Percentiles rank a stretch among this genome's conserved stretches.
These are phyloP conservation scores for Menidia beryllina DNA, from an alignment of 2,113 vertebrate genomes.

Conservation along the genomic window DNA sequence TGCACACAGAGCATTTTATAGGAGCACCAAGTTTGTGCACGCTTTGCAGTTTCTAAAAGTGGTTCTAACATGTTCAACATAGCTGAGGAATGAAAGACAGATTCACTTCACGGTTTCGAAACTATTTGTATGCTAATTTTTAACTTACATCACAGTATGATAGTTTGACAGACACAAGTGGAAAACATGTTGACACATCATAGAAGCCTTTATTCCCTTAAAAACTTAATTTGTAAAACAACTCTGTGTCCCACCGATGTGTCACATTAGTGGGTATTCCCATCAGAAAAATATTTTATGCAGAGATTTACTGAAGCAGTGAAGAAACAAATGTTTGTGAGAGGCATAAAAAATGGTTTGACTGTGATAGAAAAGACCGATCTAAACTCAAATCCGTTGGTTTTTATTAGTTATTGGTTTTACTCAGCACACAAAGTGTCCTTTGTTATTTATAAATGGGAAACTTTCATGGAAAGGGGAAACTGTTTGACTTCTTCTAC, in stretches of 20 bases:
- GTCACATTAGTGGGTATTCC: too few species aligned
- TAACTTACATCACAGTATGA: background rate
- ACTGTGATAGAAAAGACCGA: background rate
- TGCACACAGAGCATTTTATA: slow-evolving; percentile 16
- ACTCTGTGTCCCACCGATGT: too few species aligned
- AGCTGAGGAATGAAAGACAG: background rate
- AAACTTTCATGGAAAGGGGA: slow-evolving; percentile 39
- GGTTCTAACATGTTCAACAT: slow-evolving; percentile 7
- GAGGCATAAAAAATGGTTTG: too few species aligned
- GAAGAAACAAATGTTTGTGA: too few species aligned
- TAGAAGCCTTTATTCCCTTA: too few species aligned
- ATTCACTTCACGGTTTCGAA: background rate
- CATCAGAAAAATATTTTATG: too few species aligned
- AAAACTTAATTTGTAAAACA: too few species aligned
- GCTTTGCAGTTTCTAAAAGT: slow-evolving; percentile 19
- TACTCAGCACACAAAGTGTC: slow-evolving; percentile 17
- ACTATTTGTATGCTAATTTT: background rate
- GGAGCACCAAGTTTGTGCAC: slow-evolving; percentile 34
- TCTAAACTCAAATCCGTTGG: background rate
- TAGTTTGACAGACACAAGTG: background rate
- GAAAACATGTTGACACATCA: too few species aligned
- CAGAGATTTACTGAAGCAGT: too few species aligned
- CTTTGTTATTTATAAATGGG: slow-evolving; percentile 30
- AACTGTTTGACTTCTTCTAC: slow-evolving; percentile 24
- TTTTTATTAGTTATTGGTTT: background rate